phyloP scores from a whole-genome alignment of 2,113 vertebrate species.

The Coracopsis vasa region DNA sequence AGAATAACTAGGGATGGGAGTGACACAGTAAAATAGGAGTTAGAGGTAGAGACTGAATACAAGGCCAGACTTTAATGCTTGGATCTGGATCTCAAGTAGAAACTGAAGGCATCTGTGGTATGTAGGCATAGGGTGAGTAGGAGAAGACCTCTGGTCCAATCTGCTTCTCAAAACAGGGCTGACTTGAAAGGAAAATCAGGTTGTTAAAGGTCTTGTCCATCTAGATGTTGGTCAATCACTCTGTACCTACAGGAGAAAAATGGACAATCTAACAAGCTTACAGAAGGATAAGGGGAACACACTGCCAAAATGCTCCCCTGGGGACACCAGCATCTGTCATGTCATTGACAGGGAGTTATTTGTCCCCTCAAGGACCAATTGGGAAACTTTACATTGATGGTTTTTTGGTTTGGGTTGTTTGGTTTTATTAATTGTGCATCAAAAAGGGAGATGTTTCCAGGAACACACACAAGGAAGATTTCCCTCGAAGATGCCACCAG shows the following conservation, averaged over 20 bases:
- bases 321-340: not conserved
- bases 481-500: not conserved
- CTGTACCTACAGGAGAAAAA: not conserved
- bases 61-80: not conserved
- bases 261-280: not conserved
- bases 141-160: not conserved
- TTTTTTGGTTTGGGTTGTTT: not conserved
- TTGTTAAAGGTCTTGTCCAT: not conserved
- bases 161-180: not conserved
- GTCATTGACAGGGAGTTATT: not conserved
- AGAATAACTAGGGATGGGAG: not conserved
- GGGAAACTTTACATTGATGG: not conserved
- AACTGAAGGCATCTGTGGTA: not conserved
- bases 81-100: not conserved
- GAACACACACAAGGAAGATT: not conserved
- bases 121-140: no score
- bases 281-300: not conserved
- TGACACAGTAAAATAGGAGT: not conserved
- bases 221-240: not conserved
- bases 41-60: not conserved
- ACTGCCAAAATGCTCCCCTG: not conserved
- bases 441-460: not conserved
- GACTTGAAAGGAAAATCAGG: not conserved
- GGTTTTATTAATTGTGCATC: not conserved
- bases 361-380: accelerated